A percentile compares a stretch with the other conserved stretches of the same genome.
These are phyloP conservation scores for Silvanus unidentatus DNA, from an alignment of 2,888 invertebrate species.

Conservation along the genomic window DNA sequence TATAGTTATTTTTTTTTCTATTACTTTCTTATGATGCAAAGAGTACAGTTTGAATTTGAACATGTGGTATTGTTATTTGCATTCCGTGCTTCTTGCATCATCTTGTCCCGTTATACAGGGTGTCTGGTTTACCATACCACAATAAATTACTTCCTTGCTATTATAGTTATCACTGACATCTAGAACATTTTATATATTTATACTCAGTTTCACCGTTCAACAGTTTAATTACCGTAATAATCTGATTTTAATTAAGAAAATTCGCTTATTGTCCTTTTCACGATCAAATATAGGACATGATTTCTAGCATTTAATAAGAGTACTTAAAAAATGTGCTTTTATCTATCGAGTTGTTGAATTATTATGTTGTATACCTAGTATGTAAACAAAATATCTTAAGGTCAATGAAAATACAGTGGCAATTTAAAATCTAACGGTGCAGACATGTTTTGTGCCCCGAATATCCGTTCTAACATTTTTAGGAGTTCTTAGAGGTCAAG, in stretches of 20 bases:
- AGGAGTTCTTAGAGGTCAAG: conserved; percentile 32
- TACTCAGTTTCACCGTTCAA: no score
- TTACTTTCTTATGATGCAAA: conserved; percentile 24
- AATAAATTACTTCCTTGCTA: conserved; percentile 2
- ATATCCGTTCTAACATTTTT: conserved; percentile 34
- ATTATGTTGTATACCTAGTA: no score
- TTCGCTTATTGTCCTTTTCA: no score
- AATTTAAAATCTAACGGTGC: conserved; percentile 36
- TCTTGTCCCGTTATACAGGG: conserved; percentile 22
- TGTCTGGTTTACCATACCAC: conserved; percentile 1
- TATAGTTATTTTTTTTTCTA: conserved; percentile 19
- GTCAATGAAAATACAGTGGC: conserved; percentile 33
- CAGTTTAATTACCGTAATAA: no score
- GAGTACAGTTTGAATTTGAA: conserved; percentile 24
- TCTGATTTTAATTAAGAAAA: no score
- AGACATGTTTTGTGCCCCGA: conserved; percentile 26
- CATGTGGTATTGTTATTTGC: conserved; percentile 25
- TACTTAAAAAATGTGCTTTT: no score
- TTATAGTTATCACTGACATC: no score
- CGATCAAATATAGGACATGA: no score
- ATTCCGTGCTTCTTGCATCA: conserved; percentile 24
- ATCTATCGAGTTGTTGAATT: no score
- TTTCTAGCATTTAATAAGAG: no score
- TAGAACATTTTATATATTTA: no score
- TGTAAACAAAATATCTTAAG: conserved; percentile 13